These are phyloP conservation scores for Elmis aenea DNA, from an alignment of 2,888 invertebrate species.

Conservation along the genomic window DNA sequence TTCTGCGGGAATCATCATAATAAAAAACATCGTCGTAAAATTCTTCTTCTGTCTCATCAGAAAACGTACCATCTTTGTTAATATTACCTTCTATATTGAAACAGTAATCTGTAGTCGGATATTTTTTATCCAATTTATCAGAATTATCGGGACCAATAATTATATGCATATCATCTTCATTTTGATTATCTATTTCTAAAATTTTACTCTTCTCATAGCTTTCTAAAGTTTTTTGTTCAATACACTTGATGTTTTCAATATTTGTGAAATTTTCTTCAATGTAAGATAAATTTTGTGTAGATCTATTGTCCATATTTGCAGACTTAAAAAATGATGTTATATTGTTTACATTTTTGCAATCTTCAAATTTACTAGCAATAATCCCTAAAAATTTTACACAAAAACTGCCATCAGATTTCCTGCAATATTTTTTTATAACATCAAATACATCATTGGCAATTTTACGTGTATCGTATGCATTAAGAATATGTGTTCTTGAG, in stretches of 20 bases:
- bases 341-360: constrained; percentile 53
- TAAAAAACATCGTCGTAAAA: too few relatives aligned
- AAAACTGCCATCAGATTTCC: constrained; percentile 36
- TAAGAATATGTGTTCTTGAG: constrained; percentile 60
- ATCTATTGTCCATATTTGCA: constrained; percentile 1
- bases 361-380: constrained; percentile 76
- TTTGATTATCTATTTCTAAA: not conserved
- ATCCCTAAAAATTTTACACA: constrained; percentile 67
- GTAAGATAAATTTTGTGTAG: too few relatives aligned
- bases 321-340: constrained; percentile 57
- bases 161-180: too few relatives aligned
- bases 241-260: too few relatives aligned
- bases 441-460: constrained; percentile 63
- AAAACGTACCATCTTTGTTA: not conserved
- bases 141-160: too few relatives aligned
- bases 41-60: too few relatives aligned
- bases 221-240: too few relatives aligned
- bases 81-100: too few relatives aligned
- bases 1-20: too few relatives aligned
- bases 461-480: constrained; percentile 60
- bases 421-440: constrained; percentile 56
- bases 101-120: too few relatives aligned
- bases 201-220: too few relatives aligned
- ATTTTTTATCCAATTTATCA: too few relatives aligned
- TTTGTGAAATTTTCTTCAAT: not conserved